These are phyloP conservation scores for Phodopus roborovskii DNA, from an alignment of 2,113 vertebrate species.

Conservation along the genomic window DNA sequence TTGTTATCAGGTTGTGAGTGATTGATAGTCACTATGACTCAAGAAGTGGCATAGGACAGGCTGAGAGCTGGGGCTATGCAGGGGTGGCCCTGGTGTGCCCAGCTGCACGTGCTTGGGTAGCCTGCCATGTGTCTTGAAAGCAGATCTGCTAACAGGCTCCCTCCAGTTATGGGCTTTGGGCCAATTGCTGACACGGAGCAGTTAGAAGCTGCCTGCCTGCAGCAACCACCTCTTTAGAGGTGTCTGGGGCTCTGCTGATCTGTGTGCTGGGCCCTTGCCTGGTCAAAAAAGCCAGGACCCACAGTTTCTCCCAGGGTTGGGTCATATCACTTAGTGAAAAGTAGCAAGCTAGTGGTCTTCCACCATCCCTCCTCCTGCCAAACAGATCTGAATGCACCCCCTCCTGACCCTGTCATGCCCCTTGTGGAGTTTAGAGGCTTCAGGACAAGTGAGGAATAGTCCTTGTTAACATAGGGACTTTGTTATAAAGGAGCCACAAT, in stretches of 20 bases:
- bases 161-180: not conserved
- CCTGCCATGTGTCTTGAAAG: not conserved
- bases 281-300: not conserved
- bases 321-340: not conserved
- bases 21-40: not conserved
- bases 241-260: not conserved
- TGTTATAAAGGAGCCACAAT: not conserved
- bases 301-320: not conserved
- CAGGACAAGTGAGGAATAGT: not conserved
- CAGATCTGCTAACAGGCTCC: not conserved
- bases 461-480: rapidly evolving
- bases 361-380: not conserved
- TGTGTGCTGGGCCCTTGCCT: not conserved
- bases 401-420: too few species aligned
- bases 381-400: not conserved
- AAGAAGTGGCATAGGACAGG: not conserved
- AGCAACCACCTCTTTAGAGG: not conserved
- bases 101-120: too few species aligned
- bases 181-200: not conserved
- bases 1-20: not conserved
- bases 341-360: not conserved
- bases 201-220: not conserved
- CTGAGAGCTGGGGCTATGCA: not conserved
- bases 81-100: not conserved
- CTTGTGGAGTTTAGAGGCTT: not conserved